Percentiles rank a stretch among this genome's conserved stretches.
Evolutionary conservation across 1,140 invertebrate genomes (phyloP).

Genomic region (Fragariocoptes setiger): DNA sequence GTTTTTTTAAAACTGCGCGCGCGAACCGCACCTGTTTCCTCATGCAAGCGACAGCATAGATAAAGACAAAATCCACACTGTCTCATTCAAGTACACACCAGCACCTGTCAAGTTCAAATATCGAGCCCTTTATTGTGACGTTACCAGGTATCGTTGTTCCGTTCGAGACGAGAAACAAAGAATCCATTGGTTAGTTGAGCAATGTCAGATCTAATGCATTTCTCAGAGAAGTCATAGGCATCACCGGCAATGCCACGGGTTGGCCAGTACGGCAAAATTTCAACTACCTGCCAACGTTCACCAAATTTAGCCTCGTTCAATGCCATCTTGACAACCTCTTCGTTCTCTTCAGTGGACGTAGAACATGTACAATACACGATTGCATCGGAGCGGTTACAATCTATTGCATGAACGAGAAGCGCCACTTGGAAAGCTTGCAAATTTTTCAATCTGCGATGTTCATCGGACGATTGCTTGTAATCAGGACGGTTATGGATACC

Average conservation of each 20-base stretch:
- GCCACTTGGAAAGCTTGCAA: not conserved
- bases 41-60: no score
- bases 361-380: not conserved
- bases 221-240: not conserved
- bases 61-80: no score
- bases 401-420: not conserved
- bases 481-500: not conserved
- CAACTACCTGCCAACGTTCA: not conserved
- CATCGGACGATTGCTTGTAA: not conserved
- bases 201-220: not conserved
- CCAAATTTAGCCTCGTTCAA: not conserved
- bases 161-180: no score
- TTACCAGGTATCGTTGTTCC: no score
- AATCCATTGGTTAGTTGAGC: not conserved
- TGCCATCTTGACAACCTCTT: slow-evolving; percentile 2
- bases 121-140: no score
- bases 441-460: not conserved
- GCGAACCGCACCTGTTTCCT: no score
- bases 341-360: not conserved
- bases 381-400: not conserved
- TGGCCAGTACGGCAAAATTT: not conserved
- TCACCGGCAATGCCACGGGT: not conserved
- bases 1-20: no score
- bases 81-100: no score
- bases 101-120: no score